Evolutionary conservation across 2,113 vertebrate genomes (phyloP), one percentile per base, ranked within the genome.

Genomic region (Rhinolophus ferrumequinum): DNA sequence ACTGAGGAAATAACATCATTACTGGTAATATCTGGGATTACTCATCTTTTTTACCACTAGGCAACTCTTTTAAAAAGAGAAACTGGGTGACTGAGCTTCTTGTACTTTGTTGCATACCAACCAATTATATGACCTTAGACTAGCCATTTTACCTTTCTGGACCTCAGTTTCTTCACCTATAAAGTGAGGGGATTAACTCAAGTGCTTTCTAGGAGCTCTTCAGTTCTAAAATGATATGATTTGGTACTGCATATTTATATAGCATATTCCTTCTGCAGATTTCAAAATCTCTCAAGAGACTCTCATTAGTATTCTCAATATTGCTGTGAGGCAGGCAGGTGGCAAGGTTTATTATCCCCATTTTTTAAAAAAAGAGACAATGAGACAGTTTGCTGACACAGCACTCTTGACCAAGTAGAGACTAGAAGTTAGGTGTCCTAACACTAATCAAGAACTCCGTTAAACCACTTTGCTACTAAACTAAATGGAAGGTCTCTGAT

Each of bases 221-320:
- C 47, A 33, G 66, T 54, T 96, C 82, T 96, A 85, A 97, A 96
- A 96, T 24, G 60, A 69, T 83, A 72, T 24, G 72, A 91, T 84
- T 93, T 72, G 69, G 83, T 41, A 22, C 77, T 86, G 26, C 0
- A 3, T 97, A 95, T 97, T 97, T 97, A 87, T 90, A 93, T 44
- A 89, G 91, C 47, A 41, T 86, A 90, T 93, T 95, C 91, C 85
- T 97, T 44, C 82, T 88, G 77, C 85, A 50, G 93, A 91, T 91
- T 91, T 93, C 82, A 95, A 83, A 92, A 93, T 76, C 88, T 93
- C 93, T 97, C 97, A 93, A 64, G 97, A 96, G 96, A 97, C 93
- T 85, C 97, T 97, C 97, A 97, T 98, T 97, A 97, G 94, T 96
- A 97, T 98, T 96, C 97, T 90, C 89, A 94, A 66, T 96, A 95